Evolutionary conservation across 2,888 invertebrate species (phyloP).

Genomic region (Graphium colonna): DNA sequence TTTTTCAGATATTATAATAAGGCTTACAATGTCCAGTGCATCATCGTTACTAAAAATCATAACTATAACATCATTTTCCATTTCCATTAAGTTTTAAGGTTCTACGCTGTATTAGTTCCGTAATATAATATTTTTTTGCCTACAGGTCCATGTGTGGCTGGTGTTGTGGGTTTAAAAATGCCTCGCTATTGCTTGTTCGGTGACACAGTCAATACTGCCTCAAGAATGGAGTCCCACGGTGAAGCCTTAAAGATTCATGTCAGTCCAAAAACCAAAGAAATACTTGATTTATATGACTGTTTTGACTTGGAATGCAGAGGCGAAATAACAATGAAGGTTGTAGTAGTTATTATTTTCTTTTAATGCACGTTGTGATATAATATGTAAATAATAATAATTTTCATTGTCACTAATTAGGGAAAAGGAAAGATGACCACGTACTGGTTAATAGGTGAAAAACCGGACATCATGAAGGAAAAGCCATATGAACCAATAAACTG

Average conservation of each 20-base stretch:
- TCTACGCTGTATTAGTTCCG: no score
- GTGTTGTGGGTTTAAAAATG: constrained; percentile 96
- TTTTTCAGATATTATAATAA: no score
- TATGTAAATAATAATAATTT: no score
- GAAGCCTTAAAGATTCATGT: constrained; percentile 95
- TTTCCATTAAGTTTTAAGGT: no score
- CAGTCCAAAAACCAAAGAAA: constrained; percentile 91
- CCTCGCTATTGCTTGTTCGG: constrained; percentile 96
- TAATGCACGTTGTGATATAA: no score
- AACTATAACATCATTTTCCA: no score
- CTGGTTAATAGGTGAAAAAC: constrained; percentile 88
- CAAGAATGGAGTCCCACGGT: constrained; percentile 95
- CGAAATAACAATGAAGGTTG: constrained; percentile 94
- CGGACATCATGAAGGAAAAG: constrained; percentile 32
- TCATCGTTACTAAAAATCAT: no score
- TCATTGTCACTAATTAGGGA: constrained; percentile 78
- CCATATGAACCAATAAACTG: constrained; percentile 40
- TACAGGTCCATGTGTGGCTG: constrained; percentile 89
- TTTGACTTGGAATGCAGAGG: constrained; percentile 92
- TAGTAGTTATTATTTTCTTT: constrained; percentile 18
- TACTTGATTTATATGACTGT: constrained; percentile 91
- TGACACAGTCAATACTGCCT: constrained; percentile 95
- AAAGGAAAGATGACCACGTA: constrained; percentile 94
- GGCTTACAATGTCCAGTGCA: no score
- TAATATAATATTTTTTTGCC: no score